Conservation (phyloP, 2,888 invertebrate genomes). For the Augochlorella aurata region DNA sequence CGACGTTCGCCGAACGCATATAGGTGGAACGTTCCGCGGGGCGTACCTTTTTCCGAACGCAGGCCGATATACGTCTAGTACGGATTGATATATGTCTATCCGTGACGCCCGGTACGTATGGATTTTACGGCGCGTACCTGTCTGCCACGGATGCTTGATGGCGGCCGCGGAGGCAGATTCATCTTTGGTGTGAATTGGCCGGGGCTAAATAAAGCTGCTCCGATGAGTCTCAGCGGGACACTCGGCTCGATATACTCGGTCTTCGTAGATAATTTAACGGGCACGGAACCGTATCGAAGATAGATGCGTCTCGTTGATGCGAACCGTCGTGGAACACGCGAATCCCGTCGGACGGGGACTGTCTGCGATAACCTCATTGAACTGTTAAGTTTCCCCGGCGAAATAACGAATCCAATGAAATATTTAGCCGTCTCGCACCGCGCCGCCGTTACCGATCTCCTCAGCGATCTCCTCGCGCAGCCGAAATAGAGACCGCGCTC, state of each 20-base stretch:
- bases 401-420: not conserved
- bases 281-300: constrained; percentile 34
- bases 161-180: constrained; percentile 42
- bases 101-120: constrained; percentile 40
- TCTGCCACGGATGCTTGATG: constrained; percentile 47
- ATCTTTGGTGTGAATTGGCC: constrained; percentile 58
- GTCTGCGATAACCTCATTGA: constrained; percentile 45
- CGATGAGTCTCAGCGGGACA: constrained; percentile 49
- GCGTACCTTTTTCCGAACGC: constrained; percentile 36
- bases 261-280: constrained; percentile 46
- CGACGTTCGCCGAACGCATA: not conserved
- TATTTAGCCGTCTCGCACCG: constrained; percentile 23
- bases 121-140: constrained; percentile 52
- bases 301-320: constrained; percentile 39
- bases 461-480: not conserved
- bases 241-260: constrained; percentile 32
- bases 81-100: constrained; percentile 51
- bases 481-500: constrained; percentile 8
- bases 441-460: not conserved
- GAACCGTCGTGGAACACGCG: constrained; percentile 29
- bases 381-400: not conserved
- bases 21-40: not conserved
- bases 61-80: constrained; percentile 34
- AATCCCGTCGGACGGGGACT: constrained; percentile 32
- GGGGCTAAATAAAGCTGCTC: constrained; percentile 50